Evolutionary conservation across 2,113 vertebrate species (phyloP).

Genomic region (Prolemur simus): DNA sequence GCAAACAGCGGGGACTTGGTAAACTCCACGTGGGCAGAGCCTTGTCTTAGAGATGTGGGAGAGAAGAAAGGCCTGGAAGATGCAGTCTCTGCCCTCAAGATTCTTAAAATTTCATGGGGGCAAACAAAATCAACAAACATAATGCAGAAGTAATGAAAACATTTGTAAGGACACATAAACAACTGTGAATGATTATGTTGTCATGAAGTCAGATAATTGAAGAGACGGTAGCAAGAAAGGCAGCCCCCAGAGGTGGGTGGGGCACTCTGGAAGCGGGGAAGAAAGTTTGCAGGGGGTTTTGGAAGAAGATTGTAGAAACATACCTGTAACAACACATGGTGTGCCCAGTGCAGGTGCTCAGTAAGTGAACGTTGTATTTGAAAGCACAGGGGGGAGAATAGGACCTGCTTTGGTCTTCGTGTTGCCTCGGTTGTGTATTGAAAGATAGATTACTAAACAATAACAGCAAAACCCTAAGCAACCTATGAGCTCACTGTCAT

Average conservation of each 20-base stretch:
- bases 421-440: not conserved
- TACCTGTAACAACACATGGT: not conserved
- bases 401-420: not conserved
- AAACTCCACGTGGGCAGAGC: not conserved
- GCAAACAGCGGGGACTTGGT: not conserved
- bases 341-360: not conserved
- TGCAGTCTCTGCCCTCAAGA: not conserved
- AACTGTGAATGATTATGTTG: not conserved
- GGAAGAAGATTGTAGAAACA: not conserved
- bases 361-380: not conserved
- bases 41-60: not conserved
- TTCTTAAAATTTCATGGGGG: not conserved
- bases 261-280: not conserved
- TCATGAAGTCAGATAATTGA: not conserved
- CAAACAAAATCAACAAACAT: conserved; percentile 12
- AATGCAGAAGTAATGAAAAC: not conserved
- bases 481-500: not conserved
- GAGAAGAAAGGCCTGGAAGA: not conserved
- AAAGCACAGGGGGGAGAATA: rapidly evolving
- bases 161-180: not conserved
- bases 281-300: not conserved
- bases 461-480: not conserved
- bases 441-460: not conserved
- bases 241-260: not conserved
- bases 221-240: not conserved